Evolutionary conservation across 2,888 invertebrate species (phyloP).

Genomic region (Unio delphinus): DNA sequence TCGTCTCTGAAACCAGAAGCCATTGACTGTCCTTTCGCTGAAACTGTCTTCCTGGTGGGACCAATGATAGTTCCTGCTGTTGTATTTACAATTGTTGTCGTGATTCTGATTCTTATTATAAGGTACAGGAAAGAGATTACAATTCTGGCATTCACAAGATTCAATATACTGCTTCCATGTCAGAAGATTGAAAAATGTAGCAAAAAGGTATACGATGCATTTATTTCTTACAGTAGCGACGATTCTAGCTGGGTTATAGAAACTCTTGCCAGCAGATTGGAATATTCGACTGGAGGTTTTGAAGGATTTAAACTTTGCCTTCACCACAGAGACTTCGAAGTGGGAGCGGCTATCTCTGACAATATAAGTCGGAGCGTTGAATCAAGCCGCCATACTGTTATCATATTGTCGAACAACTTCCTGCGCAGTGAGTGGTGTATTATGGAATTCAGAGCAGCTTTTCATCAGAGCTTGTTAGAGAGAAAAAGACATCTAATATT

Average conservation of each 20-base stretch:
- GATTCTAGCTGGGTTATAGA: conserved; percentile 90
- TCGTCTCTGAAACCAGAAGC: conserved; percentile 12
- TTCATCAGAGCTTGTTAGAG: conserved; percentile 84
- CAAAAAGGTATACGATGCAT: conserved; percentile 81
- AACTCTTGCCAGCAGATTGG: conserved; percentile 85
- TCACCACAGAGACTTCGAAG: conserved; percentile 54
- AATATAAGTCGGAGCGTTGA: conserved; percentile 91
- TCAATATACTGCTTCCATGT: conserved; percentile 37
- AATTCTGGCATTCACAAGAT: conserved; percentile 43
- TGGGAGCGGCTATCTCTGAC: conserved; percentile 78
- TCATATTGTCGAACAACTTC: conserved; percentile 90
- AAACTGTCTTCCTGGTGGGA: conserved; percentile 16
- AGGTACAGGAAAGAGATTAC: conserved; percentile 45
- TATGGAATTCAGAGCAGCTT: conserved; percentile 90
- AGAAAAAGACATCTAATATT: conserved; percentile 85
- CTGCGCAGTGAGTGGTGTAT: conserved; percentile 93
- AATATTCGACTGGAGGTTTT: conserved; percentile 75
- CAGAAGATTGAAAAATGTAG: conserved; percentile 16
- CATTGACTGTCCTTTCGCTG: conserved; percentile 27
- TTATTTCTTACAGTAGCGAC: conserved; percentile 84
- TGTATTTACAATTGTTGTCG: conserved; percentile 22
- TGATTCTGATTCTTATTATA: conserved; percentile 26
- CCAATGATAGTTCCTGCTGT: conserved; percentile 28
- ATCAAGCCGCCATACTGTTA: conserved; percentile 86
- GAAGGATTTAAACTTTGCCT: conserved; percentile 77